Conservation (phyloP, 2,888 invertebrate genomes). For the Lepeophtheirus nordmannii region DNA sequence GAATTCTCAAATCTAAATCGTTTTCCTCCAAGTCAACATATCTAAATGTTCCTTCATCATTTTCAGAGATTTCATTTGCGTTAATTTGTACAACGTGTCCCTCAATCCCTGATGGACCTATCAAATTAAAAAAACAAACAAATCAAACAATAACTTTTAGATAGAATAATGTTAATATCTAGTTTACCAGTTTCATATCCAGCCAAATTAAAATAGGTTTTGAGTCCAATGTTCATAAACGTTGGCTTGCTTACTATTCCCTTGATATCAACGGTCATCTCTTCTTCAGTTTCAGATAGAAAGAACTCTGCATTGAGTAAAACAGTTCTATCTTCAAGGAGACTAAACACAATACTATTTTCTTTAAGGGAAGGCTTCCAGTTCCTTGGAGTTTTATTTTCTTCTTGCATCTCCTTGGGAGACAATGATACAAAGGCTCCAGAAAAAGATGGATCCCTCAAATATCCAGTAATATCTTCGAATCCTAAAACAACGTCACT, state of each 20-base stretch:
- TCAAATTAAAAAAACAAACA: not conserved
- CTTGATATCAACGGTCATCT: not conserved
- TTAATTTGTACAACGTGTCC: not conserved
- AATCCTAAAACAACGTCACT: not conserved
- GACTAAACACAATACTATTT: not conserved
- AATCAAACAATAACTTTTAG: not conserved
- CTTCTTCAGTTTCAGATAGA: not conserved
- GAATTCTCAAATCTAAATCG: not conserved
- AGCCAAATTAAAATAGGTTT: not conserved
- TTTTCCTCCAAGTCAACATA: not conserved
- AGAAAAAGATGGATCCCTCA: not conserved
- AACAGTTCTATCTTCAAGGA: not conserved
- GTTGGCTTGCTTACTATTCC: not conserved
- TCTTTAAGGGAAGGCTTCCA: not conserved
- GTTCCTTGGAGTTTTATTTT: not conserved
- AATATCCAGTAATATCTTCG: not conserved
- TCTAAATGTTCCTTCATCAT: not conserved
- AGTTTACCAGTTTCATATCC: not conserved
- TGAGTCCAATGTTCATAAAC: not conserved
- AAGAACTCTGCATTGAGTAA: not conserved
- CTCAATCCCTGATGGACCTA: not conserved
- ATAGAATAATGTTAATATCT: not conserved
- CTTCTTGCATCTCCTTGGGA: not conserved
- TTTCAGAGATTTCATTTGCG: not conserved
- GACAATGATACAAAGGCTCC: constrained; percentile 1